Evolutionary conservation across 2,888 invertebrate genomes (phyloP), one percentile per base, ranked within the genome.

Genomic region (Petrophora chlorosata): DNA sequence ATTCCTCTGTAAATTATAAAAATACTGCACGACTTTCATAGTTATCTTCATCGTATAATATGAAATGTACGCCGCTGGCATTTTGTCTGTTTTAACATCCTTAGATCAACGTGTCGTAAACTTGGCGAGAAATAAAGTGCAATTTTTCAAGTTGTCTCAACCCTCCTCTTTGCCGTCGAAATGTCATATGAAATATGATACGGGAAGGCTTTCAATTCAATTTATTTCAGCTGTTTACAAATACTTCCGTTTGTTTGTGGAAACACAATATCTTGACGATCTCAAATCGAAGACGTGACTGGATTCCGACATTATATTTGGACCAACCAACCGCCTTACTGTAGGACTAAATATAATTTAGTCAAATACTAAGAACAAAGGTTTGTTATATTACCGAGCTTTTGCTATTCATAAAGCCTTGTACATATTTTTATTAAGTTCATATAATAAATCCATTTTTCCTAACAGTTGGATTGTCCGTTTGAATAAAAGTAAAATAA

Each of bases 281-380:
- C 56, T 62, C 25, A n/a, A 32, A 40, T 36, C 23, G 44, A 38
- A 32, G 9, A 60, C 65, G 62, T 61, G 60, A 59, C 60, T 54
- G 35, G 25, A 28, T 33, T 49, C 12, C 13, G 17, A 28, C 58
- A 32, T 32, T 16, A 16, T 1, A 15, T 12, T 7, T 29, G n/a
- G n/a, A n/a, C n/a, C n/a, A n/a, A n/a, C n/a, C n/a, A n/a, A n/a
- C n/a, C n/a, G n/a, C n/a, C n/a, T n/a, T n/a, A n/a, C n/a, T n/a
- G n/a, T n/a, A n/a, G n/a, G n/a, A n/a, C n/a, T n/a, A n/a, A n/a
- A n/a, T n/a, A n/a, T n/a, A n/a, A n/a, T n/a, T n/a, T n/a, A n/a
- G n/a, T n/a, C n/a, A n/a, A n/a, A n/a, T n/a, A n/a, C n/a, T n/a
- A n/a, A n/a, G n/a, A n/a, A n/a, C n/a, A n/a, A n/a, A n/a, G n/a